Conservation (phyloP, 2,113 vertebrate genomes). For the Indicator maculatus region DNA sequence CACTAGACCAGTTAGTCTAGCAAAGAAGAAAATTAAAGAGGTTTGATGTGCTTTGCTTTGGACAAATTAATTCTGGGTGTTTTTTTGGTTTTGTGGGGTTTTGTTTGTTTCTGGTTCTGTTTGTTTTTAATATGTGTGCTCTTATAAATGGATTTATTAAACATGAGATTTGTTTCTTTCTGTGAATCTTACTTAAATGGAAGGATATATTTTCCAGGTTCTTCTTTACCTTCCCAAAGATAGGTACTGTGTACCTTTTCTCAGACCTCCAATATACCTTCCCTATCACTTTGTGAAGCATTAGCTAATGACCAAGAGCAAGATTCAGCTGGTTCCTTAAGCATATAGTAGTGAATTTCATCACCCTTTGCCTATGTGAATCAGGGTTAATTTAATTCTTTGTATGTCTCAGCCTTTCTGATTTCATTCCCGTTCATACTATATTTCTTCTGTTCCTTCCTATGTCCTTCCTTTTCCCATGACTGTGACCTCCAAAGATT, state of each 20-base stretch:
- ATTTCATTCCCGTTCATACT: neutral
- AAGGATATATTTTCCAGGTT: neutral
- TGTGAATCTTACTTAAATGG: neutral
- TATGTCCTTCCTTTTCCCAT: neutral
- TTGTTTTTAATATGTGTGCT: neutral
- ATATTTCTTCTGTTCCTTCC: neutral
- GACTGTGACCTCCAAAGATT: neutral
- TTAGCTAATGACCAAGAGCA: neutral
- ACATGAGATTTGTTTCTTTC: neutral
- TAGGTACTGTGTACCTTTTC: neutral
- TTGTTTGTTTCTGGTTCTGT: too few relatives aligned
- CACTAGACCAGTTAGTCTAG: neutral
- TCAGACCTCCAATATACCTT: neutral
- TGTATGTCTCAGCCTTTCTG: neutral
- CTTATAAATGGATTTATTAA: neutral
- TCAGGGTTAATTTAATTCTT: neutral
- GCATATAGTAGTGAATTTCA: neutral
- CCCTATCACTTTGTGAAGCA: neutral
- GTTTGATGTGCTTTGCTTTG: neutral
- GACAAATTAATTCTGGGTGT: neutral
- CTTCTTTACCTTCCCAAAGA: neutral
- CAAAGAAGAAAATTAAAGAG: neutral
- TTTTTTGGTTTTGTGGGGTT: too few relatives aligned
- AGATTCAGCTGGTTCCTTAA: neutral
- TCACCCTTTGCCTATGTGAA: neutral